Percentiles rank a stretch among this genome's conserved stretches.
Conservation (phyloP, 2,888 invertebrate species). For the Dendrolimus houi region DNA sequence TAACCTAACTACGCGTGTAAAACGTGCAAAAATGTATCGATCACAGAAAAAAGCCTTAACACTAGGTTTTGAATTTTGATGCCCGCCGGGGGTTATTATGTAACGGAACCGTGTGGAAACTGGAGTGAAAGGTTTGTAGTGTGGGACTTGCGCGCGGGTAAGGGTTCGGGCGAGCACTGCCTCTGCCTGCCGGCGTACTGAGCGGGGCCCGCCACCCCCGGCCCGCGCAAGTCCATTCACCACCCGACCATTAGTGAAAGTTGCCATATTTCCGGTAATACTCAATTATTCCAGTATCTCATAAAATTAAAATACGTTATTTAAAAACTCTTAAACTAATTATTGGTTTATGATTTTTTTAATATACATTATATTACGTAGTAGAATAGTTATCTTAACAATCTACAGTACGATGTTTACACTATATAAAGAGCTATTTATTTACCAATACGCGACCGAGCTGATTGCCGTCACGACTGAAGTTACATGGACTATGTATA, state of each 20-base stretch:
- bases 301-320: not conserved
- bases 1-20: slow-evolving; percentile 64
- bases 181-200: slow-evolving; percentile 26
- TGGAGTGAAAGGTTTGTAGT: slow-evolving; percentile 42
- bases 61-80: slow-evolving; percentile 47
- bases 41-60: slow-evolving; percentile 73
- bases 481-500: no score
- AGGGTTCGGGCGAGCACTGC: slow-evolving; percentile 67
- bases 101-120: slow-evolving; percentile 62
- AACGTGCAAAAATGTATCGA: slow-evolving; percentile 68
- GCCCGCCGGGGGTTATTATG: slow-evolving; percentile 53
- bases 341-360: no score
- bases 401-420: no score
- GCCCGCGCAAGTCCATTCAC: slow-evolving; percentile 17
- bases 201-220: slow-evolving; percentile 25
- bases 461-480: no score
- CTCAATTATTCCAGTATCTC: not conserved
- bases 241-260: slow-evolving; percentile 5
- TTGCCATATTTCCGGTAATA: not conserved
- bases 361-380: no score
- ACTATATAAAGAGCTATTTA: no score
- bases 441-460: no score
- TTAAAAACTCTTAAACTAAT: no score
- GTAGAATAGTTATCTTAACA: no score
- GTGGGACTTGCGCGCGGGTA: slow-evolving; percentile 61